A percentile compares a stretch with the other conserved stretches of the same genome.
Evolutionary conservation across 1,140 invertebrate species (phyloP).

Genomic region (Euglossa dilemma): DNA sequence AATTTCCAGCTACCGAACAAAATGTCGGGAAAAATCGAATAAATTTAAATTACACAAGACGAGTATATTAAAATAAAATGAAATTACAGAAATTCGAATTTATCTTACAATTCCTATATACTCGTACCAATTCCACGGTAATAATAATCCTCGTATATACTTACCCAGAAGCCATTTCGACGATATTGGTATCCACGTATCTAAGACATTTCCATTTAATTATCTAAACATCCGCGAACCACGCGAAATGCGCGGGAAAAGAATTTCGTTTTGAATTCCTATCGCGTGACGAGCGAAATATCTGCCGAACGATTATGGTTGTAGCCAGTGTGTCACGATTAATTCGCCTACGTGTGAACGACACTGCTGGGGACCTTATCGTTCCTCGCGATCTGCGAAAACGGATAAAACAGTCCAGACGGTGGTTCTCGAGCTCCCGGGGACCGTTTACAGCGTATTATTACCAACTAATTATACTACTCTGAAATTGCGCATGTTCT

Average conservation of each 20-base stretch:
- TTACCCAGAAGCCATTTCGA: no score
- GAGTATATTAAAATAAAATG: no score
- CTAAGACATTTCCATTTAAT: no score
- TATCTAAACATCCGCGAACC: no score
- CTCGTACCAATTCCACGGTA: no score
- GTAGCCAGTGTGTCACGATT: not conserved
- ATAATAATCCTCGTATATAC: no score
- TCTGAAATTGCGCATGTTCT: not conserved
- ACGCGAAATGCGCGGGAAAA: not conserved
- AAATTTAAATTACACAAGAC: no score
- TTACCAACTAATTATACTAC: constrained; percentile 2
- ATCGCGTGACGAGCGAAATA: not conserved
- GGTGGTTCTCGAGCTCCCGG: not conserved
- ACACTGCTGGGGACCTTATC: not conserved
- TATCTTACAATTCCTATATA: no score
- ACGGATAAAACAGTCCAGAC: constrained; percentile 2
- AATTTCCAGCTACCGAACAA: no score
- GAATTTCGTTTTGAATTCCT: not conserved
- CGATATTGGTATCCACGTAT: no score
- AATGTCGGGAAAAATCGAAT: no score
- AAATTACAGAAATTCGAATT: no score
- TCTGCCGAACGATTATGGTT: not conserved
- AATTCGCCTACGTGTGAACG: not conserved
- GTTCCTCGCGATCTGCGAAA: not conserved
- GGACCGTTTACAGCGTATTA: not conserved